phyloP scores from a whole-genome alignment of 2,113 vertebrate species.

The Colistium nudipinnis region DNA sequence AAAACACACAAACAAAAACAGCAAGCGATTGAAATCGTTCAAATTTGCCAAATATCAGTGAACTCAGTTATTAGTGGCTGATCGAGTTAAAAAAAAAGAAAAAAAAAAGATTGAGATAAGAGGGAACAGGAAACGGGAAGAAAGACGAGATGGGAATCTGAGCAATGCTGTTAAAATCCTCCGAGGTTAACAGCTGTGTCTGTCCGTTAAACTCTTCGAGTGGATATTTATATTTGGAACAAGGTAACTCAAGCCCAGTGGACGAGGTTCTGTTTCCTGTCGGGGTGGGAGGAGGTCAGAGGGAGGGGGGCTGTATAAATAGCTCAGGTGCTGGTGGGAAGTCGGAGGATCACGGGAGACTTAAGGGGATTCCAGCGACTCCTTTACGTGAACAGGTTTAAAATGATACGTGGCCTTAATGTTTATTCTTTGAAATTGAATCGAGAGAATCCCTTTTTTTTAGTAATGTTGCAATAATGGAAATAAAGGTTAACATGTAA shows the following conservation, averaged over 20 bases:
- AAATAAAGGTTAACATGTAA: no score
- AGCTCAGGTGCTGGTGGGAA: slow-evolving; percentile 63
- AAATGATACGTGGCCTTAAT: slow-evolving; percentile 14
- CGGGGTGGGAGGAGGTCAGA: background rate
- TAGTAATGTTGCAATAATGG: no score
- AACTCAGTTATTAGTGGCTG: no score
- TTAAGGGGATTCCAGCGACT: slow-evolving; percentile 48
- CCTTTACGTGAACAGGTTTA: no score
- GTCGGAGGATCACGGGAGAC: slow-evolving; percentile 57
- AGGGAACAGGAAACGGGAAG: slow-evolving; percentile 2
- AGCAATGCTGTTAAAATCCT: slow-evolving; percentile 55
- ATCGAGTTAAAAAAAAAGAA: background rate
- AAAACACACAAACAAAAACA: slow-evolving; percentile 21
- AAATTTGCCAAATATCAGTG: slow-evolving; percentile 38
- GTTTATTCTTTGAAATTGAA: slow-evolving; percentile 2
- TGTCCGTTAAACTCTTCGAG: slow-evolving; percentile 68
- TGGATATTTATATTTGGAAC: slow-evolving; percentile 78
- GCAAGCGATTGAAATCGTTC: slow-evolving; percentile 15
- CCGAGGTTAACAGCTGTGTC: slow-evolving; percentile 79
- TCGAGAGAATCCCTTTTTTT: no score
- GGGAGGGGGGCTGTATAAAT: slow-evolving; percentile 69
- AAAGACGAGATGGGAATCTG: slow-evolving; percentile 1
- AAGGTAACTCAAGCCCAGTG: slow-evolving; percentile 75
- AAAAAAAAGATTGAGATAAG: background rate
- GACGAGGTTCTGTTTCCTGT: slow-evolving; percentile 53